Conservation (phyloP, 2,797 vertebrate genomes). For the Danionella dracula region DNA sequence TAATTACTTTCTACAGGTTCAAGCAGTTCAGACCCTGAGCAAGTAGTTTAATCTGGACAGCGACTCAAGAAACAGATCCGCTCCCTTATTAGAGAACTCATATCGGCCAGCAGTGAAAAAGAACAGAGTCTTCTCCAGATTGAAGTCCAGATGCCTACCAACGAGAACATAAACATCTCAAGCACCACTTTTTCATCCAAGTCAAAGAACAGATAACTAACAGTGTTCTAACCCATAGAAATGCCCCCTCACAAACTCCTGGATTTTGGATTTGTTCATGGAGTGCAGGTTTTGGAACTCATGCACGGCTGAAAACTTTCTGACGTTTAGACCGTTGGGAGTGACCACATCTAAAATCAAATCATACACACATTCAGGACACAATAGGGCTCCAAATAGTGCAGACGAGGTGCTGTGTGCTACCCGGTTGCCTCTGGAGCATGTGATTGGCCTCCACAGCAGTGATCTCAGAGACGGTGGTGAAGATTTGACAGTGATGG, state of each 20-base stretch:
- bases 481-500: slow-evolving; percentile 90
- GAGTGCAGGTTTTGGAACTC: slow-evolving; percentile 97
- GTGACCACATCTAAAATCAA: slow-evolving; percentile 86
- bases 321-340: slow-evolving; percentile 91
- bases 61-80: slow-evolving; percentile 90
- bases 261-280: slow-evolving; percentile 84
- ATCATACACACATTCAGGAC: neutral
- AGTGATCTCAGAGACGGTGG: slow-evolving; percentile 94
- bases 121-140: slow-evolving; percentile 89
- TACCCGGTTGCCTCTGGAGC: slow-evolving; percentile 87
- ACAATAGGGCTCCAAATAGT: neutral
- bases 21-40: slow-evolving; percentile 71
- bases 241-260: slow-evolving; percentile 94
- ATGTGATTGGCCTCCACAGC: slow-evolving; percentile 90
- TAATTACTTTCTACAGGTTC: neutral
- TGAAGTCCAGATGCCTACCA: slow-evolving; percentile 89
- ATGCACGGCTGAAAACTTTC: slow-evolving; percentile 95
- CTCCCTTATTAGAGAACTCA: slow-evolving; percentile 95
- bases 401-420: neutral
- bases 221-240: slow-evolving; percentile 85
- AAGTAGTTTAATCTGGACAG: slow-evolving; percentile 93
- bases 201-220: neutral
- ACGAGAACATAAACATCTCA: neutral
- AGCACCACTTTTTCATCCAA: neutral
- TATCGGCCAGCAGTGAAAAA: slow-evolving; percentile 97